Conservation (phyloP, 2,113 vertebrate genomes). For the Saiga tatarica region DNA sequence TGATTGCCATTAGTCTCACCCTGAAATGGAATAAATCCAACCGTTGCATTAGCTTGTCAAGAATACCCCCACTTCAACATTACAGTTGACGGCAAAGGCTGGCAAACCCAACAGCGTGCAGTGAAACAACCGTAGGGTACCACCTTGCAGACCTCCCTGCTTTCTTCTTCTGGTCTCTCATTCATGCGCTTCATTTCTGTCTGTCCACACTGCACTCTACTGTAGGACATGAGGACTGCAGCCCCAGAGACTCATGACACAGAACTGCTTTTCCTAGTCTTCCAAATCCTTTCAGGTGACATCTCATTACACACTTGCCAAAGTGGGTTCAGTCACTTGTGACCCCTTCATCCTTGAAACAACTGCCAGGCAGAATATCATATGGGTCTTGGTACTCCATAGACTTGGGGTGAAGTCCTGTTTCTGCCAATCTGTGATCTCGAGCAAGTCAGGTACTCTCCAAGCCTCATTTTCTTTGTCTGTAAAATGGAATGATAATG, state of each 20-base stretch:
- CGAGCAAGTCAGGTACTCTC: background rate
- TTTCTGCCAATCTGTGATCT: background rate
- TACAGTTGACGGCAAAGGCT: background rate
- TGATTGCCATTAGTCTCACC: background rate
- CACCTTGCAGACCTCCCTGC: background rate
- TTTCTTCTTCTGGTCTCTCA: background rate
- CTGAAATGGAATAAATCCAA: slow-evolving; percentile 46
- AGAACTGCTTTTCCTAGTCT: background rate
- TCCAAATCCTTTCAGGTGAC: background rate
- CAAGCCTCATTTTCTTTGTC: background rate
- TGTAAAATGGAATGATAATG: background rate
- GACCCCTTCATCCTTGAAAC: background rate
- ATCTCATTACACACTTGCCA: background rate
- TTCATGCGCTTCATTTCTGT: background rate
- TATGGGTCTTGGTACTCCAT: background rate
- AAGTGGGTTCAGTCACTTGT: background rate
- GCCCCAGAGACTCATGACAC: accelerated
- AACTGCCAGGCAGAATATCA: background rate
- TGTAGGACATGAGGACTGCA: background rate
- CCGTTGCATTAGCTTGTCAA: slow-evolving; percentile 26
- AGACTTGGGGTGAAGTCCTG: background rate
- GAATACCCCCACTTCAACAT: background rate
- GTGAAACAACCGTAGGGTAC: background rate
- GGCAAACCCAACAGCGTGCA: background rate
- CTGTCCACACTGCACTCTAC: background rate